Evolutionary conservation across 2,888 invertebrate species (phyloP), one percentile per base, ranked within the genome.

Genomic region (Drosophila flavopinicola): DNA sequence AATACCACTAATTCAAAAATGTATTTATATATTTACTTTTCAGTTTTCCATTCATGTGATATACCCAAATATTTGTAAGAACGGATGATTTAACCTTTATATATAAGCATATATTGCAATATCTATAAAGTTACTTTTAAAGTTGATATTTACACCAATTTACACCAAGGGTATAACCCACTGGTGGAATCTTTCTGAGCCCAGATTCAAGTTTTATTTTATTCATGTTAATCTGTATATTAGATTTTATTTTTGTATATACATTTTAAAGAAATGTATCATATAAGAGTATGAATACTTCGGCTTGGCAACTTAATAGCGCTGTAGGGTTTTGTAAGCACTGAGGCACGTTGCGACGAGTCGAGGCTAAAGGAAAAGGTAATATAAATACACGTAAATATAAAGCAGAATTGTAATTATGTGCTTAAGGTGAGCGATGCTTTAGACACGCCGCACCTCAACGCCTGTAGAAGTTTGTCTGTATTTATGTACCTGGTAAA

Each of bases 401-500:
- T 67, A 82, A 87, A 80, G 66, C 87, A 82, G 87, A 87, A 85
- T 85, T 82, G 82, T 82, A 82, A 82, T 82, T 82, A 82, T 86
- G 87, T 80, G 85, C 85, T 84, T 86, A 77, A 80, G 69, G 82
- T 85, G 85, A 80, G 82, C 84, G 79, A 83, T 80, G 85, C 61
- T 53, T 53, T 32, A 39, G 61, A 44, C 47, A 54, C 60, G 48
- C 60, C 57, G 25, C 11, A 33, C 30, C 71, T 11, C 27, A 54
- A 41, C 52, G 24, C 32, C 45, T 45, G 38, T 7, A 37, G 23
- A 49, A 15, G 35, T 30, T 15, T 17, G 35, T 4, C 6, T 24
- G 20, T 32, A 10, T 29, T 23, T 20, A 13, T 38, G 29, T 35
- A 32, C 4, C 2, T 20, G 20, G 58, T 33, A 57, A n/a, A 35